Evolutionary conservation across 2,113 vertebrate species (phyloP).

Genomic region (Echinops telfairi): DNA sequence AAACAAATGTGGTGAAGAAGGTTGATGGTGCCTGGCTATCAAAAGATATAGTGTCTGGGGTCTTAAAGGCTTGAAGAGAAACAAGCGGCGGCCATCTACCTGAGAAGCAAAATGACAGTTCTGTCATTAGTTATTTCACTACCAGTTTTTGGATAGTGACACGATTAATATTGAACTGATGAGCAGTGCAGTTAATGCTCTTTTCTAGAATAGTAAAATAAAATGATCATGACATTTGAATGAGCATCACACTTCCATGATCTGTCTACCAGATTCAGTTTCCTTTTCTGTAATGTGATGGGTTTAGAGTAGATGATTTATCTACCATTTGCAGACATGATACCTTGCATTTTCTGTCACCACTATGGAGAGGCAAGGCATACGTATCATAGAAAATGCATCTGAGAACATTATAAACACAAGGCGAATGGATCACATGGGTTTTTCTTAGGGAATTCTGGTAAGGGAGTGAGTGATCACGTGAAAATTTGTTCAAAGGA

Average conservation of each 20-base stretch:
- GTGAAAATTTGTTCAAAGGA: background rate
- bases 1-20: too few species aligned
- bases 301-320: background rate
- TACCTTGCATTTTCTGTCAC: background rate
- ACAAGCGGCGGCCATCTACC: too few species aligned
- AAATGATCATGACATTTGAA: background rate
- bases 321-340: background rate
- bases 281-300: background rate
- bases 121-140: slow-evolving; percentile 25
- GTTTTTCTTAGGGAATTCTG: slow-evolving; percentile 21
- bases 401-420: background rate
- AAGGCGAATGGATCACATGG: background rate
- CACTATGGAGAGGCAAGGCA: background rate
- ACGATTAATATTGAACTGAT: slow-evolving; percentile 2
- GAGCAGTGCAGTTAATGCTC: background rate
- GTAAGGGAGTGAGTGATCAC: background rate
- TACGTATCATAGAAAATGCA: background rate
- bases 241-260: background rate
- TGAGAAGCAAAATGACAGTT: background rate
- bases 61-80: too few species aligned
- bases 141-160: background rate
- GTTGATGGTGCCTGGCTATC: too few species aligned
- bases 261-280: background rate
- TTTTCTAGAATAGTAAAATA: background rate
- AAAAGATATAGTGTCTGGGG: too few species aligned